Conservation (phyloP, 2,113 vertebrate genomes). For the Gulo gulo region DNA sequence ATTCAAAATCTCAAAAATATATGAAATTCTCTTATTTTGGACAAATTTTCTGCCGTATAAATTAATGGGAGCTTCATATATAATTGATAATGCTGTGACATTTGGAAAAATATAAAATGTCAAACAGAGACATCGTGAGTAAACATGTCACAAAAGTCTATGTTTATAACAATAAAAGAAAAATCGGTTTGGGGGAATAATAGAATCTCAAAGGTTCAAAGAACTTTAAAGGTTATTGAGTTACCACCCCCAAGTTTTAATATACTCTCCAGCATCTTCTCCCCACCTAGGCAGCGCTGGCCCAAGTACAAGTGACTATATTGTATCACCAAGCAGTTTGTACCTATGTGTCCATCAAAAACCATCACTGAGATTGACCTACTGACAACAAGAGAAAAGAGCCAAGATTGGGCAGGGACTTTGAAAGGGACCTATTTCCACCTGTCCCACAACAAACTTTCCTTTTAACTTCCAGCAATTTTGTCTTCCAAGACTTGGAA, state of each 20-base stretch:
- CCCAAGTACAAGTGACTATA: background rate
- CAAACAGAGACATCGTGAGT: constrained; percentile 9
- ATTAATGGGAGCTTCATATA: constrained; percentile 12
- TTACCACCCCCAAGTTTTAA: background rate
- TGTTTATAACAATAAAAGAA: constrained; percentile 35
- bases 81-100: constrained; percentile 26
- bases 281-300: background rate
- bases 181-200: background rate
- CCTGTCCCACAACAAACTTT: background rate
- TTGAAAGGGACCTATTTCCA: background rate
- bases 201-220: constrained; percentile 14
- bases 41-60: background rate
- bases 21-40: background rate
- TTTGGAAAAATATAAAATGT: constrained; percentile 60
- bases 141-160: background rate
- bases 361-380: background rate
- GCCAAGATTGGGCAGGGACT: background rate
- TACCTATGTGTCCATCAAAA: background rate
- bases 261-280: background rate
- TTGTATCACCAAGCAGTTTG: background rate
- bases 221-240: constrained; percentile 1
- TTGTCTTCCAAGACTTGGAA: background rate
- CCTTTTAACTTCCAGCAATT: background rate
- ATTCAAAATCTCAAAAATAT: constrained; percentile 7
- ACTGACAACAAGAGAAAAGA: background rate